phyloP scores from a whole-genome alignment of 2,797 vertebrate genomes.

The Syndactyla subalaris region DNA sequence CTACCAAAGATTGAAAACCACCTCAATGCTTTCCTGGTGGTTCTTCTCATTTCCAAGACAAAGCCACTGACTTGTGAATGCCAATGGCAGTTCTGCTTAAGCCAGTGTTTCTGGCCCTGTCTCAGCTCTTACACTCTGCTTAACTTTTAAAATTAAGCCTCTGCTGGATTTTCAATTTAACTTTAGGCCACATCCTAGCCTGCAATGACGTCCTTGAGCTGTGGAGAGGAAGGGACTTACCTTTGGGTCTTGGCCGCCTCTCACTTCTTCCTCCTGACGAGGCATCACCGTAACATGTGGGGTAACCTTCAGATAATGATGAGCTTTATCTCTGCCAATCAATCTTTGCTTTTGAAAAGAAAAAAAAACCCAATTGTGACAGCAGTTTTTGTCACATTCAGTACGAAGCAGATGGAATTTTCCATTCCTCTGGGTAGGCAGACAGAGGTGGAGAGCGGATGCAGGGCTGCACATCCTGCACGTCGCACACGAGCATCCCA shows the following conservation, averaged over 20 bases:
- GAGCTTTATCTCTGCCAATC: slow-evolving; percentile 38
- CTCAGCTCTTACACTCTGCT: background rate
- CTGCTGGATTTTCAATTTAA: background rate
- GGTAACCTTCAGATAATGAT: slow-evolving; percentile 17
- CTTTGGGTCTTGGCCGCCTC: background rate
- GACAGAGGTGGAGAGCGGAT: background rate
- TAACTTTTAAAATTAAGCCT: background rate
- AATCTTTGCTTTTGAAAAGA: background rate
- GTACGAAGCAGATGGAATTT: slow-evolving; percentile 58
- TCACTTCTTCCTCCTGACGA: background rate
- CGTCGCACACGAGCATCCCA: background rate
- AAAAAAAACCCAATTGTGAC: background rate
- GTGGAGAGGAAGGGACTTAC: background rate
- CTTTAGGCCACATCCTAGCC: background rate
- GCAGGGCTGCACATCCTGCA: background rate
- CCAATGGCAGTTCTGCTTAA: background rate
- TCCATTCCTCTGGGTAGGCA: slow-evolving; percentile 45
- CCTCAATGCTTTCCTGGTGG: background rate
- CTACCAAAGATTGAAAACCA: background rate
- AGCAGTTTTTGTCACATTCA: slow-evolving; percentile 32
- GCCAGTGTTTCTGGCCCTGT: background rate
- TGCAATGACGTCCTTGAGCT: background rate
- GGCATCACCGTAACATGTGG: background rate
- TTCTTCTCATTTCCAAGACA: background rate
- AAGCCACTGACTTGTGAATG: background rate